Conservation (phyloP, 2,797 vertebrate species). For the Dendrocincla fuliginosa region DNA sequence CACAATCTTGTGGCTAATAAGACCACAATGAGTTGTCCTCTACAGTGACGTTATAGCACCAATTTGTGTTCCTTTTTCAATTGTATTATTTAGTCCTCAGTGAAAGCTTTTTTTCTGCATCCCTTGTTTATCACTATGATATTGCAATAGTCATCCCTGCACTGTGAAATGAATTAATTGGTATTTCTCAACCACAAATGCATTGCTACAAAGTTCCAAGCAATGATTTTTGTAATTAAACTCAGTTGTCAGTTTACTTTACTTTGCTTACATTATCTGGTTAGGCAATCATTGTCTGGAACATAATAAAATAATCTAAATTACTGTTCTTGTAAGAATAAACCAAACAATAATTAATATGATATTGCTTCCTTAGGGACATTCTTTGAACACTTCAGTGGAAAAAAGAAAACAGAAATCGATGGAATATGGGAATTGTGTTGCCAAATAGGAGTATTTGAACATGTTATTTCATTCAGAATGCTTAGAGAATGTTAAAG, state of each 20-base stretch:
- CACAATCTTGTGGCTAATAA: not conserved
- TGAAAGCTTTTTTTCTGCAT: not conserved
- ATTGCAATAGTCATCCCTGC: not conserved
- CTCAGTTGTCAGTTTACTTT: conserved; percentile 53
- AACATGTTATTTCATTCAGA: not conserved
- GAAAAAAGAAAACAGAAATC: not conserved
- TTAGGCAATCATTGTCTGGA: conserved; percentile 56
- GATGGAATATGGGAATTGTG: not conserved
- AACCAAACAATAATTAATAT: conserved; percentile 56
- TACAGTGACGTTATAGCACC: not conserved
- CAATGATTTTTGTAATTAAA: conserved; percentile 45
- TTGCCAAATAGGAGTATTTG: not conserved
- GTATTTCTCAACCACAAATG: conserved; percentile 50
- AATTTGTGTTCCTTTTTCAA: not conserved
- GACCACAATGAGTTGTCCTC: not conserved
- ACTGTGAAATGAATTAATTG: not conserved
- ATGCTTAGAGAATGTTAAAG: not conserved
- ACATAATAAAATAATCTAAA: conserved; percentile 58
- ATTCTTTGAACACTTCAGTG: conserved; percentile 12
- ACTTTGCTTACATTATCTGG: conserved; percentile 68
- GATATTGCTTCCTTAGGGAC: conserved; percentile 25
- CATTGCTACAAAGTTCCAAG: conserved; percentile 30
- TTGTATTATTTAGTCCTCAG: not conserved
- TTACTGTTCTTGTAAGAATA: conserved; percentile 43
- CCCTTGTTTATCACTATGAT: not conserved